These are phyloP conservation scores for Escarpia spicata DNA, from an alignment of 2,888 invertebrate species.

Conservation along the genomic window DNA sequence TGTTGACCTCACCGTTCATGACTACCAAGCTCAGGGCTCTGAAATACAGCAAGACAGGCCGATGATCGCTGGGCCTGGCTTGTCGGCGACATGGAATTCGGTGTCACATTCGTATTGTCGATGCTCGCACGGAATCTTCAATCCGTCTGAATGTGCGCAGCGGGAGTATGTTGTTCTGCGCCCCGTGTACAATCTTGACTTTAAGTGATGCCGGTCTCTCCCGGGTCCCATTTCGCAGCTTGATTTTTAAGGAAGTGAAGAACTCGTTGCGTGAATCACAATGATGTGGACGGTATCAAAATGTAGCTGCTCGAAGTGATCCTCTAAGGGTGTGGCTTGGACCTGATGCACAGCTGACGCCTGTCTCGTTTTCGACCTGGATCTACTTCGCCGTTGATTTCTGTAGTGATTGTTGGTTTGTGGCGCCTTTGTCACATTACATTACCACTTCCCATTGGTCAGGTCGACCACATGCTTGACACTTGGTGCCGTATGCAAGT, in stretches of 20 bases:
- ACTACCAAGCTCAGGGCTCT: not conserved
- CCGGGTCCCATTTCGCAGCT: no score
- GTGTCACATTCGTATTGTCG: not conserved
- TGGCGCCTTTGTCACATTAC: no score
- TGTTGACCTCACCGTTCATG: not conserved
- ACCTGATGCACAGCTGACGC: no score
- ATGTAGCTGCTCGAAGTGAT: no score
- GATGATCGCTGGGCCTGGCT: not conserved
- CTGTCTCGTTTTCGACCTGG: not conserved
- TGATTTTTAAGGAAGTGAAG: no score
- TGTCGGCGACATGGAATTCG: not conserved
- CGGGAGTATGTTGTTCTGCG: not conserved
- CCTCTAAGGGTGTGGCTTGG: no score
- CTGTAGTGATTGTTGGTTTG: not conserved
- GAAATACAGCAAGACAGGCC: not conserved
- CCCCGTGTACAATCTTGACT: not conserved
- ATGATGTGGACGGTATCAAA: no score
- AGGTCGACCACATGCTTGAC: not conserved
- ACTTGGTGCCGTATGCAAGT: not conserved
- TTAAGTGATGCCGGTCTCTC: no score
- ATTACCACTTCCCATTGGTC: not conserved
- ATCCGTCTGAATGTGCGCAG: not conserved
- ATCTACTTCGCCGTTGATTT: not conserved
- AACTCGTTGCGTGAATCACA: no score
- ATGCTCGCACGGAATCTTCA: not conserved